Evolutionary conservation across 1,140 invertebrate genomes (phyloP).

Genomic region (Camponotus pennsylvanicus): DNA sequence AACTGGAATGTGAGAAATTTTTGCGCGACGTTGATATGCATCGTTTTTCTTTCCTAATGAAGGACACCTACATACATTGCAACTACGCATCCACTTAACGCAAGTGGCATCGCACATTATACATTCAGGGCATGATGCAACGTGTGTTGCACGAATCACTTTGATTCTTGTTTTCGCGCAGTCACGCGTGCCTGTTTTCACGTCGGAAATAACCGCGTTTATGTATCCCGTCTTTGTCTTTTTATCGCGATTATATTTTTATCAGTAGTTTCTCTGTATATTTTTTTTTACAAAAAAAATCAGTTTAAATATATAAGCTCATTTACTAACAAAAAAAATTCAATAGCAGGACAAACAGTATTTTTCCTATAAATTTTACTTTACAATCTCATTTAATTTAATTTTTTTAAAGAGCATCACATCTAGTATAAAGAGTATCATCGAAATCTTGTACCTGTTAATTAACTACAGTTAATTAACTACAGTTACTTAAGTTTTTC

Average conservation of each 20-base stretch:
- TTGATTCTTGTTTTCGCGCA: slow-evolving; percentile 54
- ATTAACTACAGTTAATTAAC: neutral
- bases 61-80: neutral
- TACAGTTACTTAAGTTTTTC: neutral
- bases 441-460: neutral
- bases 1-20: slow-evolving; percentile 17
- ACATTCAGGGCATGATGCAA: slow-evolving; percentile 34
- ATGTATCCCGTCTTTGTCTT: slow-evolving; percentile 21
- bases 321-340: neutral
- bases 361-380: neutral
- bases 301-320: neutral
- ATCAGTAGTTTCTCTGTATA: neutral
- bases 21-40: slow-evolving; percentile 25
- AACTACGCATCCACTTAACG: slow-evolving; percentile 26
- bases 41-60: slow-evolving; percentile 22
- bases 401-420: neutral
- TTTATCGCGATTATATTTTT: slow-evolving; percentile 29
- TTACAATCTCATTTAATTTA: neutral
- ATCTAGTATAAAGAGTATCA: neutral
- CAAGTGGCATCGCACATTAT: slow-evolving; percentile 47
- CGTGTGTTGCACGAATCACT: slow-evolving; percentile 27
- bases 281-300: neutral
- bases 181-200: slow-evolving; percentile 30
- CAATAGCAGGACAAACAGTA: neutral
- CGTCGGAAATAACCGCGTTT: slow-evolving; percentile 15